These are phyloP conservation scores for Heliconius melpomene DNA, from an alignment of 1,140 invertebrate species.

Conservation along the genomic window DNA sequence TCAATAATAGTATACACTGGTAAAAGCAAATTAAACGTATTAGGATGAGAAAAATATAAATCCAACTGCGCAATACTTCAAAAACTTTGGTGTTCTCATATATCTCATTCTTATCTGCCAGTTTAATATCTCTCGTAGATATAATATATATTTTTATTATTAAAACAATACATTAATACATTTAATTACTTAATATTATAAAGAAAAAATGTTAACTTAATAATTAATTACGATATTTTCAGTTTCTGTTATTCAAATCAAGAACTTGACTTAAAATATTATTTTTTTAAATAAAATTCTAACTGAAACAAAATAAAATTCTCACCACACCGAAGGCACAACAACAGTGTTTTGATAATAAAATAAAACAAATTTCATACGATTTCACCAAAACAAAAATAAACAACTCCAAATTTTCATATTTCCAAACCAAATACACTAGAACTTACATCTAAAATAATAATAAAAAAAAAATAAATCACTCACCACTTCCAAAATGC, in stretches of 20 bases:
- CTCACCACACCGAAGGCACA: neutral
- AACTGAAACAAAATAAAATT: neutral
- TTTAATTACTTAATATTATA: no score
- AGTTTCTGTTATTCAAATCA: no score
- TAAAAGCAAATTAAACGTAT: neutral
- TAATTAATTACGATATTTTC: neutral
- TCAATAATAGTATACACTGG: neutral
- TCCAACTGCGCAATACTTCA: neutral
- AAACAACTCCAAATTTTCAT: neutral
- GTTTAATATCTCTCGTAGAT: neutral
- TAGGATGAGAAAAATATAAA: neutral
- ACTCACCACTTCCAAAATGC: conserved; percentile 75
- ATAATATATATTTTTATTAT: neutral
- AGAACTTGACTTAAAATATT: no score
- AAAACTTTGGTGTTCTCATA: neutral
- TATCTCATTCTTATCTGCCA: neutral
- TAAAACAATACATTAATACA: neutral
- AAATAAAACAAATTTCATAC: neutral
- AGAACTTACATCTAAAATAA: neutral
- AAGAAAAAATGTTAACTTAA: neutral
- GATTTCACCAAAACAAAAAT: neutral
- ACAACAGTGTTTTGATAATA: neutral
- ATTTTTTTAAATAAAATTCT: no score
- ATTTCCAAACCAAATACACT: neutral
- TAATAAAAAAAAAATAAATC: conserved; percentile 15